Evolutionary conservation across 2,113 vertebrate genomes (phyloP).

Genomic region (Puma concolor): DNA sequence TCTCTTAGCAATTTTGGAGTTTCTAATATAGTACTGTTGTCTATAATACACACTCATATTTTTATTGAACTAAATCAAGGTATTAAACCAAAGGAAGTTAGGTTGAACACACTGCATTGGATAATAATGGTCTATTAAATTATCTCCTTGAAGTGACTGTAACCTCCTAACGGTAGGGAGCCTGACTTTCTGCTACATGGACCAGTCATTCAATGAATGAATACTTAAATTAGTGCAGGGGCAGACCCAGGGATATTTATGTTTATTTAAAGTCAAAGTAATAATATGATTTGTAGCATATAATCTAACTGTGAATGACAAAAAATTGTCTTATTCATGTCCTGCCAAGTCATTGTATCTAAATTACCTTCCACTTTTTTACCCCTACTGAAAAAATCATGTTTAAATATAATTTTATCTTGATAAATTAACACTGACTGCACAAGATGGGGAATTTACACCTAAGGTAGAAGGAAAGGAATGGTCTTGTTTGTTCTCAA

Average conservation of each 20-base stretch:
- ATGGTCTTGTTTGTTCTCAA: not conserved
- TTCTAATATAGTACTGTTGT: not conserved
- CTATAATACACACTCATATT: not conserved
- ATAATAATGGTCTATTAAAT: slow-evolving; percentile 1
- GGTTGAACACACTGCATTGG: not conserved
- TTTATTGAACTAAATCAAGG: slow-evolving; percentile 35
- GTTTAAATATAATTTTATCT: not conserved
- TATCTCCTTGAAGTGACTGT: not conserved
- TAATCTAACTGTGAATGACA: not conserved
- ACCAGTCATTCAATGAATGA: not conserved
- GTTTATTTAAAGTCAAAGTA: not conserved
- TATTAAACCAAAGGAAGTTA: not conserved
- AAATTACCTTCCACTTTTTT: not conserved
- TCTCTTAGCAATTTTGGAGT: not conserved
- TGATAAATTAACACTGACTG: not conserved
- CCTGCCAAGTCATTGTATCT: not conserved
- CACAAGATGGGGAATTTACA: not conserved
- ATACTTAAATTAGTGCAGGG: not conserved
- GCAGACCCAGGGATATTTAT: not conserved
- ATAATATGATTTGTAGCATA: not conserved
- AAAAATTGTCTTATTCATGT: not conserved
- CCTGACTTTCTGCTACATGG: not conserved
- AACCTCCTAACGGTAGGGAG: not conserved
- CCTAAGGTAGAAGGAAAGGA: not conserved
- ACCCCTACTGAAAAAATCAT: not conserved